Evolutionary conservation across 2,888 invertebrate species (phyloP), one percentile per base, ranked within the genome.

Genomic region (Pandemis heparana): DNA sequence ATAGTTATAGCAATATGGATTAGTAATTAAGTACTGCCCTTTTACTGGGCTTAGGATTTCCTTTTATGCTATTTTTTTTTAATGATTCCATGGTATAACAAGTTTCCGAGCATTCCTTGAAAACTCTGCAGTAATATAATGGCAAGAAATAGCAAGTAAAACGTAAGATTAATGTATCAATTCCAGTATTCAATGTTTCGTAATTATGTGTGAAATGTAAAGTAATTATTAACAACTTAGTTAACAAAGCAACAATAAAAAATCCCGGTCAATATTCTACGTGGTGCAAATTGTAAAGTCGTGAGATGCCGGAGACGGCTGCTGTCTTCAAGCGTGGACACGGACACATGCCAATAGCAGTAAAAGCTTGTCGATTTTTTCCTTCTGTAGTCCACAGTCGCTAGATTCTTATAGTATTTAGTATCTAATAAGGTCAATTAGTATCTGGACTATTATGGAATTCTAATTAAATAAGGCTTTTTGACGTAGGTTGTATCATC

Each of bases 11-110:
- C 82, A 80, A 80, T 83, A 85, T 81, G 81, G 83, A 84, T 84
- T 82, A 86, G 85, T 76, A 77, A 78, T 74, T 89, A 91, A 88
- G 88, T 81, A 81, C 85, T 82, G 85, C 87, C 87, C 87, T 82
- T 89, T 83, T 89, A 87, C 84, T 83, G 86, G 87, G 83, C 79
- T 65, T 70, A 70, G 59, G 38, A 14, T 60, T 74, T 74, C 60
- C 51, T 64, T 69, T 64, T 23, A 69, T 60, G 69, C 64, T 23
- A 48, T 65, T 43, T 69, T 32, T 32, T 66, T 72, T 70, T 48
- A 65, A 64, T 74, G 65, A 70, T 65, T 70, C 74, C 69, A 61
- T 65, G 41, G 41, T 60, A 39, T 68, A 69, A 38, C 68, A 63
- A 56, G 64, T 74, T 65, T 18, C 59, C 69, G 14, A 51, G 69